These are phyloP conservation scores for Actinemys pallida DNA, from an alignment of 2,113 vertebrate species.

Conservation along the genomic window DNA sequence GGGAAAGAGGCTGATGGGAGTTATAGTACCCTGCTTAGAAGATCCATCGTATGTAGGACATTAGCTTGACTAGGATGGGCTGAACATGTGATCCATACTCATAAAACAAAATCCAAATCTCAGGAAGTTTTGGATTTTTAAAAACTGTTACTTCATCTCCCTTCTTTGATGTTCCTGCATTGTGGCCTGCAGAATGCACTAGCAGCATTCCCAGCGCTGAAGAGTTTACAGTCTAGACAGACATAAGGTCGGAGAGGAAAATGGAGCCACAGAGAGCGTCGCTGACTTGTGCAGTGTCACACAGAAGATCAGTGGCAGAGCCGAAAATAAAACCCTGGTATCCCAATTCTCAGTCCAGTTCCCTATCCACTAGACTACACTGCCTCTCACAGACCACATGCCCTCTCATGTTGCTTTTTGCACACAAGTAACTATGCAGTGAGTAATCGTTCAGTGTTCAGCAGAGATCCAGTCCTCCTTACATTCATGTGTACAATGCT, in stretches of 20 bases:
- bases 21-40: background rate
- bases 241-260: background rate
- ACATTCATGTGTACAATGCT: fast-evolving
- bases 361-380: background rate
- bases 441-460: background rate
- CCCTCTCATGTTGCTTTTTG: background rate
- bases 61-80: background rate
- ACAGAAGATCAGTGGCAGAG: fast-evolving
- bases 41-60: background rate
- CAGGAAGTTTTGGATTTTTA: background rate
- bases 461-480: background rate
- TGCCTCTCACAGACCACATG: background rate
- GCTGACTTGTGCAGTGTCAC: background rate
- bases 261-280: background rate
- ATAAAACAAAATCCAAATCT: background rate
- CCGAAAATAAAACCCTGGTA: background rate
- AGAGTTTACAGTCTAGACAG: background rate
- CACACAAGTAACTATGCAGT: background rate
- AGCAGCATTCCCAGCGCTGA: background rate
- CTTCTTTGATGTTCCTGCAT: background rate
- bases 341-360: fast-evolving
- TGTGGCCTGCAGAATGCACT: background rate
- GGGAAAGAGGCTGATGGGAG: background rate
- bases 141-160: background rate
- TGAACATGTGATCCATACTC: background rate